Base-by-base conservation (phyloP, 1,140 invertebrate species). In the Fopius arisanus region DNA sequence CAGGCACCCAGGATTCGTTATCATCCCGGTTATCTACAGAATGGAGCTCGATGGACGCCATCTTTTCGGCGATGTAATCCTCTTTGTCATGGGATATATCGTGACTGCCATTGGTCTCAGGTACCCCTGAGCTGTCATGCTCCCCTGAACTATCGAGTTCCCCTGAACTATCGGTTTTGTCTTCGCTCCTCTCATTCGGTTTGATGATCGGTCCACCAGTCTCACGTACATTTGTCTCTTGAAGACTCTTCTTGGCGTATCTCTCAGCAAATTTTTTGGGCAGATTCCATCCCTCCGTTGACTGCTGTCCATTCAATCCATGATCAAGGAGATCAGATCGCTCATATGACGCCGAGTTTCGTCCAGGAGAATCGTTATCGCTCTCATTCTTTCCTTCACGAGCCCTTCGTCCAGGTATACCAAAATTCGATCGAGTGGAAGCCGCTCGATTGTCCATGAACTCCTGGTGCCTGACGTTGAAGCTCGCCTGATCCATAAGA, bases 151-250 rank as follows among this genome's bases (percentile, higher is more conserved):
- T n/a, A n/a, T n/a, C n/a, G n/a, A n/a, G n/a, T n/a, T n/a, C n/a
- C n/a, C n/a, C n/a, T 21, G 26, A 0, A 28, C 28, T 28, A 29
- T 29, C 54, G 5, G 19, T 23, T 14, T 6, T 14, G 28, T 62
- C 51, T 59, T 63, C 26, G 9, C 31, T 26, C n/a, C 26, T 65
- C 6, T 33, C 54, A 6, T 65, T 28, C 23, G 7, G 23, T 43
- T 66, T 76, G 51, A 67, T 3, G 23, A 41, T 66, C 21, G 51
- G 43, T 40, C 14, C 67, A n/a, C 67, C 69, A 28, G 71, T 72
- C 10, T 73, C 63, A 10, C 73, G 67, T 3, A 84, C 69, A 37
- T 70, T 70, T 14, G 68, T 70, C 16, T 59, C 33, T 37, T 59
- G 43, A 19, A 70, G 51, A 31, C 68, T 70, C n/a, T n/a, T 59